These are phyloP conservation scores for Pyxicephalus adspersus DNA, from an alignment of 2,113 vertebrate species.

Conservation along the genomic window DNA sequence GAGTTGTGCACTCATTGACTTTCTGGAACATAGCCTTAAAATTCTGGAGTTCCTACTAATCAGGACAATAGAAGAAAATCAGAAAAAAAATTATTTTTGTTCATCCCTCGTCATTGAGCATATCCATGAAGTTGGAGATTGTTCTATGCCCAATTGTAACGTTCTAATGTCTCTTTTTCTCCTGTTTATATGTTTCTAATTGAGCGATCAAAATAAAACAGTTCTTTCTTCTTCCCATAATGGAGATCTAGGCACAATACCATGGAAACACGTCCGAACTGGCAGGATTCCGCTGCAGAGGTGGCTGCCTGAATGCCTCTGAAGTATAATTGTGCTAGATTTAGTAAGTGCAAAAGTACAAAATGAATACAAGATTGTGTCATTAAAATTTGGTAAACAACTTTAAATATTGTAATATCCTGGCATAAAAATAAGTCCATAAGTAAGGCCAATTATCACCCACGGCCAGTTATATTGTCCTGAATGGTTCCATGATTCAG, in stretches of 20 bases:
- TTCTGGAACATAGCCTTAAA: too few species aligned
- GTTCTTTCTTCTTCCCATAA: not conserved
- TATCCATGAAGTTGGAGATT: not conserved
- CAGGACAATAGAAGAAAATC: too few species aligned
- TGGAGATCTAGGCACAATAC: conserved; percentile 5
- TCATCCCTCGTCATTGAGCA: too few species aligned
- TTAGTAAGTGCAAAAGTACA: conserved; percentile 1
- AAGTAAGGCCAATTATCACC: not conserved
- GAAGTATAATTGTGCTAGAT: conserved; percentile 1
- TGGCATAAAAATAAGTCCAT: not conserved
- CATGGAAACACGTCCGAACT: conserved; percentile 20
- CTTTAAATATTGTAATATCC: not conserved
- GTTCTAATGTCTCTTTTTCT: not conserved
- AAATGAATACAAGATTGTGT: conserved; percentile 9
- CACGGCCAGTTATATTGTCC: not conserved
- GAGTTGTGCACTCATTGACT: too few species aligned
- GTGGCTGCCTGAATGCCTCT: not conserved
- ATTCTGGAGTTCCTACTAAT: too few species aligned
- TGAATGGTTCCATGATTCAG: not conserved
- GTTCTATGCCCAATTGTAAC: not conserved
- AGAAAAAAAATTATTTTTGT: too few species aligned
- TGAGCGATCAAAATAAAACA: conserved; percentile 11
- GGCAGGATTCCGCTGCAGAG: conserved; percentile 28
- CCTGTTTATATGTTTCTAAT: conserved; percentile 16
- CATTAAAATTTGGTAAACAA: not conserved